These are phyloP conservation scores for Alviniconcha marisindica DNA, from an alignment of 1,140 invertebrate species.

Conservation along the genomic window DNA sequence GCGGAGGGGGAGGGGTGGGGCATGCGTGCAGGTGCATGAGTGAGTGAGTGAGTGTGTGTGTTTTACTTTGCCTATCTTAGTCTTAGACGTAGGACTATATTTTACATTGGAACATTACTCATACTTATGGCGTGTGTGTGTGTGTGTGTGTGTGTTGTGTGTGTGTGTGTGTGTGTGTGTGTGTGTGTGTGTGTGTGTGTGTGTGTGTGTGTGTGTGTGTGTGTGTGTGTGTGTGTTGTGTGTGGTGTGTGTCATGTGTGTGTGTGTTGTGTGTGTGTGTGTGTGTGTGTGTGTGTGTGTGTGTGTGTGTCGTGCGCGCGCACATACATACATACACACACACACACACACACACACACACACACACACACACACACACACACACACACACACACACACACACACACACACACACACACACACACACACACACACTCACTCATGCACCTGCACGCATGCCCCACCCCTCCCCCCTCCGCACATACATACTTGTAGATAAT, in stretches of 20 bases:
- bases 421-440: no score
- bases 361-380: constrained; percentile 24
- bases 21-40: no score
- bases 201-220: background rate
- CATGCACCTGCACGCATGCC: no score
- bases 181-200: constrained; percentile 5
- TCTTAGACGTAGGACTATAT: background rate
- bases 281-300: background rate
- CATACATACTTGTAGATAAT: no score
- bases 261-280: background rate
- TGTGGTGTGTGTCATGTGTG: background rate
- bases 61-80: no score
- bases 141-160: background rate
- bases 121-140: background rate
- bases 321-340: background rate
- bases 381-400: constrained; percentile 1
- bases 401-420: constrained; percentile 4
- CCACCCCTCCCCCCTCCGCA: no score
- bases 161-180: background rate
- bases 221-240: background rate
- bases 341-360: background rate
- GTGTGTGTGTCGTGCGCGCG: background rate
- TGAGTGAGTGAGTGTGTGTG: no score
- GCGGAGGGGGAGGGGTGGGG: no score
- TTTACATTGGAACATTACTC: background rate